A percentile compares a stretch with the other conserved stretches of the same genome.
Evolutionary conservation across 2,888 invertebrate species (phyloP).

Genomic region (Pseudeuparius sepicola): DNA sequence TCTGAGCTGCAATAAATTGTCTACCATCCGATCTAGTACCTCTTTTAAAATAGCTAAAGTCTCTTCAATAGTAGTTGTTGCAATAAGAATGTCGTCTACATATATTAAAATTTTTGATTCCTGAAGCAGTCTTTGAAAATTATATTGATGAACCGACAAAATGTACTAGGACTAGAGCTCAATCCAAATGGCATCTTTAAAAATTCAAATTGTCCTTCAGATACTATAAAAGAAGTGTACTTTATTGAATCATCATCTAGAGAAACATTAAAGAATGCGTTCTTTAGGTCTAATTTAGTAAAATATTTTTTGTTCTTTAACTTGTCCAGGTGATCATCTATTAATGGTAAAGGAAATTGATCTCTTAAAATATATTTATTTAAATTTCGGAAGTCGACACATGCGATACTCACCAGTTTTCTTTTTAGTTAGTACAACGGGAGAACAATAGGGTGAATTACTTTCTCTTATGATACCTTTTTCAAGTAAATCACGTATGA

Average conservation of each 20-base stretch:
- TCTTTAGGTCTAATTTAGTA: slow-evolving; percentile 27
- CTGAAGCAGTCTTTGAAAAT: slow-evolving; percentile 20
- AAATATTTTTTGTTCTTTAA: slow-evolving; percentile 25
- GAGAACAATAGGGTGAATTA: slow-evolving; percentile 26
- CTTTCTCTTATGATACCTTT: slow-evolving; percentile 20
- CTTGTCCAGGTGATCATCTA: slow-evolving; percentile 27
- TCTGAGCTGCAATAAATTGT: slow-evolving; percentile 21
- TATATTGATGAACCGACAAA: slow-evolving; percentile 20
- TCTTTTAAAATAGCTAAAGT: slow-evolving; percentile 19
- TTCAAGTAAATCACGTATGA: slow-evolving; percentile 19
- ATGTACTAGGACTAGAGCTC: slow-evolving; percentile 22
- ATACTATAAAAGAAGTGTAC: slow-evolving; percentile 29
- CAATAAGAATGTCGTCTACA: slow-evolving; percentile 23
- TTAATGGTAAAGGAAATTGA: slow-evolving; percentile 25
- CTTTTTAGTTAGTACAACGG: slow-evolving; percentile 25
- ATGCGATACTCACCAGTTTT: slow-evolving; percentile 25
- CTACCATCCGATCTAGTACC: slow-evolving; percentile 16
- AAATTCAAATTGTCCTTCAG: slow-evolving; percentile 28
- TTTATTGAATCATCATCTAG: slow-evolving; percentile 24
- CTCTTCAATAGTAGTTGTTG: slow-evolving; percentile 19
- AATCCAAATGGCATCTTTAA: slow-evolving; percentile 28
- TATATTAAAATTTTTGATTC: slow-evolving; percentile 19
- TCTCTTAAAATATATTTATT: slow-evolving; percentile 26
- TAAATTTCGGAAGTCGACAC: slow-evolving; percentile 27
- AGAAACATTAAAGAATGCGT: slow-evolving; percentile 28